Evolutionary conservation across 2,888 invertebrate species (phyloP), one percentile per base, ranked within the genome.

Genomic region (Latrodectus elegans): DNA sequence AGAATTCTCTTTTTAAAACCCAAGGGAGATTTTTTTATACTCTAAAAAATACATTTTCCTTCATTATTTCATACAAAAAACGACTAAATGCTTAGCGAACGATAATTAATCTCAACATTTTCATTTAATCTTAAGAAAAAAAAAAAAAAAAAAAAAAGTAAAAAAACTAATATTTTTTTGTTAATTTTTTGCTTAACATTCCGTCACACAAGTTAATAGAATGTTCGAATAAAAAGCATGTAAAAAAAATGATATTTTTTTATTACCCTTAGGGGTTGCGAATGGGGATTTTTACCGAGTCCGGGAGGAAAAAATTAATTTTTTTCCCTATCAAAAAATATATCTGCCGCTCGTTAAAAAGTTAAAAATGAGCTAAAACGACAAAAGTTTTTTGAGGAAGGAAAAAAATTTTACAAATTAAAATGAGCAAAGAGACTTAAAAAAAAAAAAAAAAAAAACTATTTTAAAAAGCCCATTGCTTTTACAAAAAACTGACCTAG

Each of bases 61-160:
- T 26, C 53, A 22, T 68, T 78, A 52, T 65, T 74, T n/a, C 14
- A 60, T 75, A 71, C 49, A 60, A 52, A 85, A 85, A 81, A 75
- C 53, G 65, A 82, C 76, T 87, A 87, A 87, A 81, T 81, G 86
- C 81, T 82, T 74, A 67, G 75, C 70, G 55, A 82, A 81, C 67
- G 76, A 87, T 87, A 87, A 87, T 87, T 87, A 87, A 87, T 87
- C 86, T 81, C 77, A 77, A 77, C 74, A 68, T 87, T 87, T 87
- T 81, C 86, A 87, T 87, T 87, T 81, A 87, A 87, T 87, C 86
- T 76, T 53, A 75, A 70, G 72, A 77, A 87, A 71, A 77, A 67
- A 72, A 60, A 64, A 51, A 75, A 76, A 76, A 82, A 77, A 77
- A 71, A 55, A 55, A 55, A 60, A 60, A 60, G 11, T 15, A 10